Evolutionary conservation across 2,888 invertebrate species (phyloP), one percentile per base, ranked within the genome.

Genomic region (Andrena chrysosceles): DNA sequence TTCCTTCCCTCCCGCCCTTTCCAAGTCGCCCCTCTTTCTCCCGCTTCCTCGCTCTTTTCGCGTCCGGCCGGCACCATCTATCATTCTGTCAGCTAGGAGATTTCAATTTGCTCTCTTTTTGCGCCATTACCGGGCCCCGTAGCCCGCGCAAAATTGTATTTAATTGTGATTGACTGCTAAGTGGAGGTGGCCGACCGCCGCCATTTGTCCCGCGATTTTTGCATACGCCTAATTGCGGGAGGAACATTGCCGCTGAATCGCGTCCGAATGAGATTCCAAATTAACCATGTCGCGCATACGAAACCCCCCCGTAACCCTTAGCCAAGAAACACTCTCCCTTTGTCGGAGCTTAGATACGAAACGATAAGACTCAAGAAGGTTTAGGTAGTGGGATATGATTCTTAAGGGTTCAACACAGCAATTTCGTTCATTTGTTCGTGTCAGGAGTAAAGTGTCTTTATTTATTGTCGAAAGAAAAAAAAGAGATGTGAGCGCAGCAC

Each of bases 51-150:
- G 73, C 75, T 75, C 86, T 86, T 87, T 85, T 81, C 85, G 86
- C 84, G 82, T 66, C 81, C 60, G 85, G 73, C 81, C 86, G 88
- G 85, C 85, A 88, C 85, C 91, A 93, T 93, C 91, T 91, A 93
- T 93, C 93, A 93, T 93, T 89, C 92, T 92, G 93, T 92, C 93
- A 91, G 93, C 91, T 92, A 92, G 91, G 92, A 92, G 92, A 93
- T 93, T 93, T 93, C 92, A 93, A 93, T 93, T 93, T 93, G 93
- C 92, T 93, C 93, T 91, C 91, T 93, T 93, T 93, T 92, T 93
- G 92, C 90, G 77, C 90, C 92, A 91, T 91, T 91, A 91, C 90
- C 87, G 88, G 85, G 85, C 80, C 88, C 87, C 87, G 86, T 85
- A 78, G 87, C 87, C 84, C 90, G 90, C 88, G 92, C 92, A 93